These are phyloP conservation scores for Pangasius macronema DNA, from an alignment of 2,797 vertebrate genomes.

Conservation along the genomic window DNA sequence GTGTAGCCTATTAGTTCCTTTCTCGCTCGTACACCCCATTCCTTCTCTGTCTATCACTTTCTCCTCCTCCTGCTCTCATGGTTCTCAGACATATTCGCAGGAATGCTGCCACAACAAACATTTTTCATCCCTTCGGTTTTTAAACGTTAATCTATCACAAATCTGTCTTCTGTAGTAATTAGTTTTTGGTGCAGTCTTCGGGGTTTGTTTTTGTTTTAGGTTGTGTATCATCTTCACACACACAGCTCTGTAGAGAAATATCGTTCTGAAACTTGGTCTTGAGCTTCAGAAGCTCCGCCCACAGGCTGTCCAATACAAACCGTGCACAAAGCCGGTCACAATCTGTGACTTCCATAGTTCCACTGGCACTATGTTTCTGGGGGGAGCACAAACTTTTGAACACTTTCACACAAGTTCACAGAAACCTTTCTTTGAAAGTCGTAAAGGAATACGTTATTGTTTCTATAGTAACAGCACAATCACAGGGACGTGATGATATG, in stretches of 20 bases:
- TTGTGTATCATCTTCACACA: too few species aligned
- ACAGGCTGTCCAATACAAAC: too few species aligned
- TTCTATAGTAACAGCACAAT: not conserved
- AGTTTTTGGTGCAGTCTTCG: not conserved
- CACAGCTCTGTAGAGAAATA: not conserved
- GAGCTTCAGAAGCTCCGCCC: not conserved
- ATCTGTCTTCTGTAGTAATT: constrained; percentile 36
- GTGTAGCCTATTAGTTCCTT: constrained; percentile 78
- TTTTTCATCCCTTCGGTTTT: constrained; percentile 64
- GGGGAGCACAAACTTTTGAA: not conserved
- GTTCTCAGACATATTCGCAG: constrained; percentile 66
- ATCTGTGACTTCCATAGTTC: not conserved
- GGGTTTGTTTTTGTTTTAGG: not conserved
- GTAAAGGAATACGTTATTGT: not conserved
- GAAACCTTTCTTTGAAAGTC: not conserved
- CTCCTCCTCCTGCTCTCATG: not conserved
- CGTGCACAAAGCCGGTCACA: too few species aligned
- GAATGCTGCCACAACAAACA: constrained; percentile 68
- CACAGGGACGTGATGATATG: not conserved
- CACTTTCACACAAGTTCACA: not conserved
- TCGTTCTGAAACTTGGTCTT: not conserved
- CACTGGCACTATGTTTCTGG: not conserved
- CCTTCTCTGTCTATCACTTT: constrained; percentile 64
- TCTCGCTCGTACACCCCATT: constrained; percentile 67
- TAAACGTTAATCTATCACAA: constrained; percentile 29